Conservation (phyloP, 1,140 invertebrate species). For the Drosophila micromelanica region DNA sequence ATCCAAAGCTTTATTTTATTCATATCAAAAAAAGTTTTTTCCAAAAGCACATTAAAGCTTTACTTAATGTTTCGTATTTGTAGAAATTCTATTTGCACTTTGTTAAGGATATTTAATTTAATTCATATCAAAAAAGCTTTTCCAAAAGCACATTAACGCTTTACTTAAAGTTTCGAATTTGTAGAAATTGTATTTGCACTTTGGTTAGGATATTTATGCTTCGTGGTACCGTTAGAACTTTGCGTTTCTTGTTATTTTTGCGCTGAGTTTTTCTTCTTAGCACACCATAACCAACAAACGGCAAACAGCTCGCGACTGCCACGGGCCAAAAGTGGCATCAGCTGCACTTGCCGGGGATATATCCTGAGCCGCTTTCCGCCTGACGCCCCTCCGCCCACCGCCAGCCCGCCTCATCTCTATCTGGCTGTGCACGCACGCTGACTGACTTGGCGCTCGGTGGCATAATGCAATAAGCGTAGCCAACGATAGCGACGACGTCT, state of each 20-base stretch:
- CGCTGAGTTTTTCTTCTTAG: conserved; percentile 34
- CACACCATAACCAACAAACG: conserved; percentile 61
- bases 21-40: too few relatives aligned
- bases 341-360: conserved; percentile 78
- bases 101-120: conserved; percentile 38
- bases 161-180: not conserved
- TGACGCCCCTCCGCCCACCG: not conserved
- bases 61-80: not conserved
- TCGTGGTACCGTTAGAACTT: conserved; percentile 8
- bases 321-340: conserved; percentile 80
- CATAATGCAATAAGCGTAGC: conserved; percentile 80
- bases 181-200: not conserved
- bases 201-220: conserved; percentile 32
- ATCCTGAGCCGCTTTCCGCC: conserved; percentile 56
- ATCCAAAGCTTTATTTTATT: too few relatives aligned
- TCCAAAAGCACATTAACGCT: not conserved
- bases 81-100: not conserved
- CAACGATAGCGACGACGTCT: conserved; percentile 55
- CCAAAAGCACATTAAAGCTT: not conserved
- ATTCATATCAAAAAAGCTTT: too few relatives aligned
- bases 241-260: conserved; percentile 48
- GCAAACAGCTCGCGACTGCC: conserved; percentile 73
- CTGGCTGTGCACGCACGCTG: conserved; percentile 57
- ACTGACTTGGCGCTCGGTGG: conserved; percentile 39
- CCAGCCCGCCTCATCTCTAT: conserved; percentile 5